Base-by-base conservation (phyloP, 2,113 vertebrate species). In the Entosphenus tridentatus region DNA sequence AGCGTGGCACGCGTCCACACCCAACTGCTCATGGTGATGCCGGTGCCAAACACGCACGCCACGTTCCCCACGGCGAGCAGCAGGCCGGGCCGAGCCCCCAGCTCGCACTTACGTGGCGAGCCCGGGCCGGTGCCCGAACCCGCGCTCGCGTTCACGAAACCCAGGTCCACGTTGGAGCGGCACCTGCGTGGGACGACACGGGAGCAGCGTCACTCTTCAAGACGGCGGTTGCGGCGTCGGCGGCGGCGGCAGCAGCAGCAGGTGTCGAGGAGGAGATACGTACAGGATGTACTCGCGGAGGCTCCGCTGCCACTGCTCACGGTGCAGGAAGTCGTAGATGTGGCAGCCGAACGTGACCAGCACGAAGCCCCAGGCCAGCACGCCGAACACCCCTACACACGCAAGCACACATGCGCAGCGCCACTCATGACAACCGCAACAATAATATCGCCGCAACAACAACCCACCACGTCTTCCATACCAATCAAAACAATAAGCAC, bases 241-340 rank as follows among this genome's bases (percentile, higher is more conserved):
- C 21, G 21, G n/a, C 3, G 18, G 39, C 39, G 39, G 39, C 39
- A 39, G 39, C 39, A 39, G 39, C 39, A 39, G 39, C 39, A 39
- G 39, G 39, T 39, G 39, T 39, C 6, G 39, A 39, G 39, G 39
- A 39, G 39, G 39, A 39, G 39, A 39, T 68, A 82, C 93, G 84
- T 77, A 96, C 91, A 98, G 77, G 57, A 96, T 91, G 1, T 89
- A 95, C 79, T 96, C 91, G 74, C 90, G 85, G 78, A 98, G 96
- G 80, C 91, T 96, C 57, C 85, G 81, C 74, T 98, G 91, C 93
- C 93, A 96, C 71, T 96, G 90, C 0, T 87, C 93, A 78, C 96
- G 93, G 80, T 95, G 90, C 80, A 96, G 95, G 81, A 96, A 98
- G 78, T 98, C 93, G 1, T 96, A 96, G 78, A 98, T 95, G 74